Evolutionary conservation across 2,113 vertebrate species (phyloP), one percentile per base, ranked within the genome.

Genomic region (Panthera tigris): DNA sequence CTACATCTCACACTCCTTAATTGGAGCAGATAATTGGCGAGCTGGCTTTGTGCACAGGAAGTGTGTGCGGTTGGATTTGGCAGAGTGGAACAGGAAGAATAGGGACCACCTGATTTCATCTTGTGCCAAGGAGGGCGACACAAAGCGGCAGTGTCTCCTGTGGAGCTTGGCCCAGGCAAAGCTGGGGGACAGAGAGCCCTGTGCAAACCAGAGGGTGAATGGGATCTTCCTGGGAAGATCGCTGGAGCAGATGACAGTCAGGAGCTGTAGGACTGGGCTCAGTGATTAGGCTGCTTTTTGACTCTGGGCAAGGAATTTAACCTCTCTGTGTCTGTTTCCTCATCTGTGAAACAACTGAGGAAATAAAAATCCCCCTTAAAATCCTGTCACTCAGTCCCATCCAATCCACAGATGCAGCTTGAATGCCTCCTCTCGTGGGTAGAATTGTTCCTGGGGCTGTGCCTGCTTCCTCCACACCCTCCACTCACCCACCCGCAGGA

Each of bases 11-110:
- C 93, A 83, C 79, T 90, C 79, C 84, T 97, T 95, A 98, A 98
- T 50, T 98, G 97, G 98, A 98, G 98, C 98, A 96, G 98, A 98
- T 98, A 98, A 98, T 97, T 95, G 92, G 88, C 0, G 5, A 97
- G 97, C 84, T 97, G 98, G 98, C 97, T 95, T 66, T 88, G 95
- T 63, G 76, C 88, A 78, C 95, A 97, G 98, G 97, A 97, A 98
- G 95, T 98, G 92, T 97, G 96, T 95, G 97, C 50, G n/a, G 90
- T 92, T 66, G 52, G 84, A 97, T 48, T 80, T 94, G 97, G 97
- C 78, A 0, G 74, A 85, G 93, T 16, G 45, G 88, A 81, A 61
- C 93, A 97, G 97, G 96, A 97, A 98, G 97, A 96, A 96, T 81
- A 69, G 57, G 65, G 90, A 95, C 95, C 97, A 97, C 97, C 93